These are phyloP conservation scores for Stratiomys singularior DNA, from an alignment of 2,888 invertebrate species.

Conservation along the genomic window DNA sequence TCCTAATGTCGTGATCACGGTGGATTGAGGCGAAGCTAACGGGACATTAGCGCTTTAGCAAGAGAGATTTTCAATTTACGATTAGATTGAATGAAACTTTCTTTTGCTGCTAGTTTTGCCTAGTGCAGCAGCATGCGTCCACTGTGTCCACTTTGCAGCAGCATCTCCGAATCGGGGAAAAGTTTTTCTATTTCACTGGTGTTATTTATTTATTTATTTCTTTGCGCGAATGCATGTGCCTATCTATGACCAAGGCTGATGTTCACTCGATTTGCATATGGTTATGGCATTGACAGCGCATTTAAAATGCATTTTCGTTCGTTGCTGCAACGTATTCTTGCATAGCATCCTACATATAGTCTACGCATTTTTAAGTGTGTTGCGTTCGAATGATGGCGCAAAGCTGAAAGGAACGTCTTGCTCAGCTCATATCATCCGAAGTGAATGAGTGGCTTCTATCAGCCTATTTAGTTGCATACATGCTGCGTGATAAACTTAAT, in stretches of 20 bases:
- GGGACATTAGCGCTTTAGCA: conserved; percentile 27
- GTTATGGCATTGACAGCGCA: conserved; percentile 41
- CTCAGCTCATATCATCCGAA: no score
- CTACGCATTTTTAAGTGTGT: conserved; percentile 23
- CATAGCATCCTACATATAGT: background rate
- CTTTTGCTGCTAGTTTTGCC: background rate
- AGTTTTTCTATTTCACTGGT: background rate
- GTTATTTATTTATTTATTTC: background rate
- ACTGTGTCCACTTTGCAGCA: background rate
- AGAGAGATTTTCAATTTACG: conserved; percentile 47
- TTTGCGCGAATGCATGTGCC: conserved; percentile 22
- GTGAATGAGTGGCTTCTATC: conserved; percentile 10
- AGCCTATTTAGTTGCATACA: conserved; percentile 14
- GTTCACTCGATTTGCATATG: conserved; percentile 35
- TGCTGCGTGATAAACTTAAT: conserved; percentile 41
- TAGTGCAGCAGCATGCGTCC: conserved; percentile 10
- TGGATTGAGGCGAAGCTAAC: conserved; percentile 33
- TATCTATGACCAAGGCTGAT: conserved; percentile 1
- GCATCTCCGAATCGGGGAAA: conserved; percentile 15
- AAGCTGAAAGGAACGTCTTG: background rate
- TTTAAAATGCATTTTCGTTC: conserved; percentile 42
- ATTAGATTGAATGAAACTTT: conserved; percentile 32
- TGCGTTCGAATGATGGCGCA: background rate
- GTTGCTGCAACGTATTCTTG: no score
- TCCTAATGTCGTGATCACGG: conserved; percentile 37